Base-by-base conservation (phyloP, 1,140 invertebrate genomes). In the Ditylenchus dipsaci region DNA sequence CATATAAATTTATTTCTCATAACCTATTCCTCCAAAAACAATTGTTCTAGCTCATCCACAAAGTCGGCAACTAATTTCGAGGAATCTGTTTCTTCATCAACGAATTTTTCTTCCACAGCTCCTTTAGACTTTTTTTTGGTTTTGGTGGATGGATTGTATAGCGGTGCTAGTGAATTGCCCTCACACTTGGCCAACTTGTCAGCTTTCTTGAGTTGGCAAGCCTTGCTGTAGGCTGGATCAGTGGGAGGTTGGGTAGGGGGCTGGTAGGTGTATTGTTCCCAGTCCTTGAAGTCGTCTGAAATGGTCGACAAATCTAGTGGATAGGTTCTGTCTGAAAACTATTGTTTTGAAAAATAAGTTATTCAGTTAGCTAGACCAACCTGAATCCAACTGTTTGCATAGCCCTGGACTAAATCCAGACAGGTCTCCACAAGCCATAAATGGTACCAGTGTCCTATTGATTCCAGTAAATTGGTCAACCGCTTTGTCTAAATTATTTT, bases 391-490 rank as follows among this genome's bases (percentile, higher is more conserved):
- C 49, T 53, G n/a, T 3, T 53, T 17, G 15, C 49, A 53, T 38
- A n/a, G n/a, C n/a, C n/a, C n/a, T n/a, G 3, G 49, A 26, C 49
- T 53, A 33, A 71, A 69, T 17, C 69, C 69, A 26, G 69, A 73
- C 19, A 71, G 45, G 26, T 71, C 69, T 23, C 69, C 69, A 58
- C 69, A 71, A 21, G 69, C 69, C 67, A 71, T 71, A n/a, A 71
- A 71, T 13, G 69, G 69, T 7, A 71, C 70, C 15, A 71, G 43
- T 17, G 57, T 69, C 33, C 38, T 43, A 30, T 71, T 71, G 29
- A 60, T 58, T 7, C 63, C 63, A 7, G 1, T n/a, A 7, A 65
- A 8, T n/a, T 64, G 29, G 17, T 58, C 33, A 3, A 61, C 38
- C 8, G 42, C 29, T 61, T 65, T 56, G 63, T 65, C 63, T 65